These are phyloP conservation scores for Epinotia brunnichana DNA, from an alignment of 2,888 invertebrate genomes.

Conservation along the genomic window DNA sequence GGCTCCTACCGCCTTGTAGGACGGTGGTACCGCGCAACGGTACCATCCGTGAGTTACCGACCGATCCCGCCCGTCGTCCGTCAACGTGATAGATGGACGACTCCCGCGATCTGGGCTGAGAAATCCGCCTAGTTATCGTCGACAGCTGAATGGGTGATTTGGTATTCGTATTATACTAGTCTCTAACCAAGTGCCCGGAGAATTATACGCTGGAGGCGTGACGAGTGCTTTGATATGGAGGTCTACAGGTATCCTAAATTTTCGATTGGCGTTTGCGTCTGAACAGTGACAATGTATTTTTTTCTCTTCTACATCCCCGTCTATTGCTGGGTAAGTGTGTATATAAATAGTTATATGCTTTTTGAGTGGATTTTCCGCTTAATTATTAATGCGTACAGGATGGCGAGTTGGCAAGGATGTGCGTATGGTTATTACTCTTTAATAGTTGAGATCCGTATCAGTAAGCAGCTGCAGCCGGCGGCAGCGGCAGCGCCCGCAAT, in stretches of 20 bases:
- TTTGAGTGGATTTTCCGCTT: conserved; percentile 1
- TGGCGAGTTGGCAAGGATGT: conserved; percentile 26
- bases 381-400: conserved; percentile 25
- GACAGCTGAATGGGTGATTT: conserved; percentile 44
- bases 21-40: conserved; percentile 35
- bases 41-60: conserved; percentile 42
- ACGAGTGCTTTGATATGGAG: conserved; percentile 22
- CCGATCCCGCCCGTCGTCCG: conserved; percentile 42
- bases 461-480: conserved; percentile 28
- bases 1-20: conserved; percentile 26
- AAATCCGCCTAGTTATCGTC: conserved; percentile 39
- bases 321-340: not conserved
- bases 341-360: conserved; percentile 5
- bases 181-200: conserved; percentile 30
- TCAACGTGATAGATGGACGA: conserved; percentile 44
- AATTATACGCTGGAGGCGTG: conserved; percentile 36
- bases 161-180: conserved; percentile 44
- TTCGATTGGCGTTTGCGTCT: conserved; percentile 14
- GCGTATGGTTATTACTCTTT: conserved; percentile 36
- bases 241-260: conserved; percentile 30
- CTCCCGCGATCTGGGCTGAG: conserved; percentile 38
- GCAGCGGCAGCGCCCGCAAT: conserved; percentile 35
- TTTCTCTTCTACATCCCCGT: not conserved
- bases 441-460: conserved; percentile 41
- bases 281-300: conserved; percentile 22